These are phyloP conservation scores for Phainopepla nitens DNA, from an alignment of 2,113 vertebrate species.

Conservation along the genomic window DNA sequence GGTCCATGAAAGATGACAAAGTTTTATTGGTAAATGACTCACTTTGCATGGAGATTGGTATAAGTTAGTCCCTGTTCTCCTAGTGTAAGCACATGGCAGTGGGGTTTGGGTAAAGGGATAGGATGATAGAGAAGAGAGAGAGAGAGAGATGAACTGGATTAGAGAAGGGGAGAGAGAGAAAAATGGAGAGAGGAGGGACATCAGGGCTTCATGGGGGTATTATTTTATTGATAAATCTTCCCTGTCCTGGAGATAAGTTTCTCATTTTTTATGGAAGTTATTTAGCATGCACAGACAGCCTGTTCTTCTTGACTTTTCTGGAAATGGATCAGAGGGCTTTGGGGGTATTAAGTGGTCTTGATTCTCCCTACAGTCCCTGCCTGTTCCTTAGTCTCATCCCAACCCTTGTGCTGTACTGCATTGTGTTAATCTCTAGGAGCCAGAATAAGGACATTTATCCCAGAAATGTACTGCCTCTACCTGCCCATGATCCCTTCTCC, in stretches of 20 bases:
- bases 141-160: neutral
- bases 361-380: neutral
- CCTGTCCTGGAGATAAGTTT: neutral
- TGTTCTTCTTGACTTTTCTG: neutral
- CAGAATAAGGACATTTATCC: neutral
- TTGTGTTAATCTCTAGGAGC: neutral
- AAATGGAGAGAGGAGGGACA: neutral
- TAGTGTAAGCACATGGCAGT: fast-evolving
- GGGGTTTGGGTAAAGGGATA: neutral
- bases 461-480: neutral
- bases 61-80: neutral
- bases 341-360: neutral
- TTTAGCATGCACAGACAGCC: neutral
- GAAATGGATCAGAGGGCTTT: neutral
- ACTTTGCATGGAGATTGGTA: neutral
- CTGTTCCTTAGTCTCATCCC: neutral
- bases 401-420: neutral
- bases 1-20: neutral
- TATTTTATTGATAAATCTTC: neutral
- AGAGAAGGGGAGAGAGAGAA: neutral
- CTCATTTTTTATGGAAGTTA: neutral
- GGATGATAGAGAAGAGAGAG: neutral
- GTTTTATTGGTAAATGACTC: neutral
- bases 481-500: neutral
- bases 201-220: neutral